Evolutionary conservation across 2,888 invertebrate species (phyloP).

Genomic region (Pachycephus smyrnensis): DNA sequence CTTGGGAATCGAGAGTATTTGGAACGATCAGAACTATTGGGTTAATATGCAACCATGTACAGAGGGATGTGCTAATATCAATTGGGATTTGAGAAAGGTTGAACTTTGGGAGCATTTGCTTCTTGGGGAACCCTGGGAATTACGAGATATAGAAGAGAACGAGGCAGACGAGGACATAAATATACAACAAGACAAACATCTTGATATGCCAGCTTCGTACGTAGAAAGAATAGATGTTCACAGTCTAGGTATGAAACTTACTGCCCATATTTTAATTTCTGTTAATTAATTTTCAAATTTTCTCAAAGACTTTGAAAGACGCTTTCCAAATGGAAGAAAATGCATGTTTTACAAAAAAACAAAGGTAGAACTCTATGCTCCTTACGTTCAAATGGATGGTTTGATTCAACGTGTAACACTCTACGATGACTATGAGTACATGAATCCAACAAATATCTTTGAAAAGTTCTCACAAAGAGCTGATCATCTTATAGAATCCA

Average conservation of each 20-base stretch:
- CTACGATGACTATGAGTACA: conserved; percentile 74
- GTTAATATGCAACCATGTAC: conserved; percentile 74
- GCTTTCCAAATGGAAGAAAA: conserved; percentile 82
- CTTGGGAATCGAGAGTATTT: conserved; percentile 84
- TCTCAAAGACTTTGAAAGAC: conserved; percentile 71
- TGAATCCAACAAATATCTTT: conserved; percentile 53
- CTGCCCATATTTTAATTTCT: not conserved
- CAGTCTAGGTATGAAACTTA: conserved; percentile 67
- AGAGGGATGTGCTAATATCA: conserved; percentile 69
- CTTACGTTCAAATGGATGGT: conserved; percentile 81
- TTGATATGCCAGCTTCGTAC: conserved; percentile 84
- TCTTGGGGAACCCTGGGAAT: conserved; percentile 75
- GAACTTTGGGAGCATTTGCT: conserved; percentile 81
- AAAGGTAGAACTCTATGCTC: conserved; percentile 81
- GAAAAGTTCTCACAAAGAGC: conserved; percentile 70
- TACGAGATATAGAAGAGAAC: conserved; percentile 65
- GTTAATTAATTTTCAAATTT: conserved; percentile 7
- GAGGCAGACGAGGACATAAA: conserved; percentile 70
- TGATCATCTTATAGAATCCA: conserved; percentile 73
- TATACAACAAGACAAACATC: conserved; percentile 70
- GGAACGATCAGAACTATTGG: conserved; percentile 90
- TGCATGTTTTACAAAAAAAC: conserved; percentile 79
- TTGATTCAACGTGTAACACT: conserved; percentile 74
- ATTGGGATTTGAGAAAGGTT: conserved; percentile 74
- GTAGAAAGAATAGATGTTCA: conserved; percentile 76